Percentiles rank a stretch among this genome's conserved stretches.
Conservation (phyloP, 2,888 invertebrate species). For the Oscheius onirici region DNA sequence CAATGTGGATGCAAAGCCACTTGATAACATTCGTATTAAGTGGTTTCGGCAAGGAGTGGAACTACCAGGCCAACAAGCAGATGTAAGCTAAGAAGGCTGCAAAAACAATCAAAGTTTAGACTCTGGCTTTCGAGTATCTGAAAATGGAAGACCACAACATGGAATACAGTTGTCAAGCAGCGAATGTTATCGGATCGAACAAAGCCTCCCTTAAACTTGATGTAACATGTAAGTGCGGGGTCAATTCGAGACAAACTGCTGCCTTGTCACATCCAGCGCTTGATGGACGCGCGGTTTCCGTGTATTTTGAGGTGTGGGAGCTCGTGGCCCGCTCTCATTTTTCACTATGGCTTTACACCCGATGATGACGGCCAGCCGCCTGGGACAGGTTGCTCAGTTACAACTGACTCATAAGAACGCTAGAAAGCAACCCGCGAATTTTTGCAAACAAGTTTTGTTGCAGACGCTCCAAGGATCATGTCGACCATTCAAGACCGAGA, state of each 20-base stretch:
- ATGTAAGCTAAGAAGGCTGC: constrained; percentile 40
- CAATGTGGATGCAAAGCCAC: constrained; percentile 65
- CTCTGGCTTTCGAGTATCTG: constrained; percentile 59
- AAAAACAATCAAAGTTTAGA: constrained; percentile 40
- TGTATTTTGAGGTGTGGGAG: constrained; percentile 30
- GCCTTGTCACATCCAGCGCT: neutral
- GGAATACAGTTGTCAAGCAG: constrained; percentile 59
- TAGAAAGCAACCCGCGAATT: neutral
- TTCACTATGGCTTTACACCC: constrained; percentile 30
- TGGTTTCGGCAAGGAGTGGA: constrained; percentile 60
- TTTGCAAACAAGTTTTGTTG: constrained; percentile 23
- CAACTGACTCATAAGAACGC: constrained; percentile 20
- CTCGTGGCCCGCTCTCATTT: constrained; percentile 32
- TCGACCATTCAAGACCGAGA: constrained; percentile 62
- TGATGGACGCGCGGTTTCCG: constrained; percentile 18
- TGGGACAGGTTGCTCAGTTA: constrained; percentile 29
- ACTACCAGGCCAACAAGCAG: constrained; percentile 47
- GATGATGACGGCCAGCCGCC: constrained; percentile 32
- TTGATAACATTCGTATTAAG: constrained; percentile 55
- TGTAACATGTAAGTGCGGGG: constrained; percentile 57
- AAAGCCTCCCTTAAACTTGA: constrained; percentile 55
- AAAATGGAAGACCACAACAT: constrained; percentile 65
- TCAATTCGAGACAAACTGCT: neutral
- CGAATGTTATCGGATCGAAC: constrained; percentile 60
- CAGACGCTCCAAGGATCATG: constrained; percentile 63